Evolutionary conservation across 2,113 vertebrate genomes (phyloP).

Genomic region (Chloroceryle aenea): DNA sequence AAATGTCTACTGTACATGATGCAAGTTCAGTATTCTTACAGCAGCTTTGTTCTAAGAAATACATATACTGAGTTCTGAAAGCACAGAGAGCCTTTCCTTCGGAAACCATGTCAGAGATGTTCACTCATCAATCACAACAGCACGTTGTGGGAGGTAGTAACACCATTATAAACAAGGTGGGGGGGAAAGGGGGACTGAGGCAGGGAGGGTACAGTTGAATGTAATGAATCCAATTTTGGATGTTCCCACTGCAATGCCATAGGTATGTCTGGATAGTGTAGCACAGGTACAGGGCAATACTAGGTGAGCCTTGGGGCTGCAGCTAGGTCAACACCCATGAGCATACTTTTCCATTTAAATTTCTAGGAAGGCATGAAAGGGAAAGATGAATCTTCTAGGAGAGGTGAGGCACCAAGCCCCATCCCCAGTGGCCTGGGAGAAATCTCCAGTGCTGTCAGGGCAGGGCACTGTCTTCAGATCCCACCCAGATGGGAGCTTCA

Average conservation of each 20-base stretch:
- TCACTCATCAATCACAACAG: neutral
- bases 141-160: neutral
- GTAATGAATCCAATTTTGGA: neutral
- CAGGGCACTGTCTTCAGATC: neutral
- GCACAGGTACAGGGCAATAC: neutral
- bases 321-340: fast-evolving
- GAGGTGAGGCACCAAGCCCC: neutral
- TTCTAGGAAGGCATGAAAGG: neutral
- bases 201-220: neutral
- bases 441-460: neutral
- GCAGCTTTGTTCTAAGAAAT: conserved; percentile 46
- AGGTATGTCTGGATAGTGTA: fast-evolving
- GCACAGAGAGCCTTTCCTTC: neutral
- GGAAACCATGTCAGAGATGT: neutral
- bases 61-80: neutral
- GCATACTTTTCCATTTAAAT: neutral
- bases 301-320: fast-evolving
- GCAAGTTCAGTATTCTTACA: neutral
- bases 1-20: conserved; percentile 21
- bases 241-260: fast-evolving
- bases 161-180: neutral
- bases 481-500: neutral
- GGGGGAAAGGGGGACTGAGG: neutral
- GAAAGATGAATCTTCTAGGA: neutral
- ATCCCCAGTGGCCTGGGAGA: fast-evolving